These are phyloP conservation scores for Labroides dimidiatus DNA, from an alignment of 2,797 vertebrate genomes.

Conservation along the genomic window DNA sequence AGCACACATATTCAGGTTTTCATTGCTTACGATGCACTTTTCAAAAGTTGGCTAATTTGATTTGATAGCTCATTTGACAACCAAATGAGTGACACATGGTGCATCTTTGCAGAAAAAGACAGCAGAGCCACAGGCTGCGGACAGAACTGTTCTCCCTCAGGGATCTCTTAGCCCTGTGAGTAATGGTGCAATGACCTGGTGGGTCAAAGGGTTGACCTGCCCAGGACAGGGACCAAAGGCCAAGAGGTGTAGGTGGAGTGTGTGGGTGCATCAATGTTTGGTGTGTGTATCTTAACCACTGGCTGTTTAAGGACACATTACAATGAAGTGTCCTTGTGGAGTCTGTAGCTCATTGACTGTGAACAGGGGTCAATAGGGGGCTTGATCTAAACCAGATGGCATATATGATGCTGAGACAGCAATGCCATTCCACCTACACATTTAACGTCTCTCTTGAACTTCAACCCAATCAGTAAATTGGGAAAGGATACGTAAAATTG, in stretches of 20 bases:
- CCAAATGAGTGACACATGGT: conserved; percentile 6
- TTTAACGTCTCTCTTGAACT: conserved; percentile 42
- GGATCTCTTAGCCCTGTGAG: conserved; percentile 65
- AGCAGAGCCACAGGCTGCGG: conserved; percentile 38
- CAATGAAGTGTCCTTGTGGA: conserved; percentile 66
- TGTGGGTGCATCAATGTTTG: conserved; percentile 62
- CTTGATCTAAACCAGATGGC: conserved; percentile 70
- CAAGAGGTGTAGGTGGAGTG: conserved; percentile 56
- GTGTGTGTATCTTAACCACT: conserved; percentile 52
- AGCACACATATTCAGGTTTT: background rate
- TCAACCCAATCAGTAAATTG: conserved; percentile 9
- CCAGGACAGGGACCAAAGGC: conserved; percentile 62
- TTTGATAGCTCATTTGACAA: background rate
- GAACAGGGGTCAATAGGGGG: conserved; percentile 70
- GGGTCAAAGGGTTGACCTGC: conserved; percentile 71
- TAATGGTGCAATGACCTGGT: conserved; percentile 69
- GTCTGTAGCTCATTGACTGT: conserved; percentile 63
- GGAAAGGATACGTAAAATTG: background rate
- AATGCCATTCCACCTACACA: conserved; percentile 31
- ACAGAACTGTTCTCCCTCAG: conserved; percentile 29
- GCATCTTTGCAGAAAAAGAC: conserved; percentile 11
- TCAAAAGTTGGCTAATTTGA: conserved; percentile 8
- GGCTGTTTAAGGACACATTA: conserved; percentile 64
- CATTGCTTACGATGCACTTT: background rate
- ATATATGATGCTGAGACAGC: conserved; percentile 59